Percentiles rank a stretch among this genome's conserved stretches.
Evolutionary conservation across 1,140 invertebrate genomes (phyloP).

Genomic region (Lethocerus indicus): DNA sequence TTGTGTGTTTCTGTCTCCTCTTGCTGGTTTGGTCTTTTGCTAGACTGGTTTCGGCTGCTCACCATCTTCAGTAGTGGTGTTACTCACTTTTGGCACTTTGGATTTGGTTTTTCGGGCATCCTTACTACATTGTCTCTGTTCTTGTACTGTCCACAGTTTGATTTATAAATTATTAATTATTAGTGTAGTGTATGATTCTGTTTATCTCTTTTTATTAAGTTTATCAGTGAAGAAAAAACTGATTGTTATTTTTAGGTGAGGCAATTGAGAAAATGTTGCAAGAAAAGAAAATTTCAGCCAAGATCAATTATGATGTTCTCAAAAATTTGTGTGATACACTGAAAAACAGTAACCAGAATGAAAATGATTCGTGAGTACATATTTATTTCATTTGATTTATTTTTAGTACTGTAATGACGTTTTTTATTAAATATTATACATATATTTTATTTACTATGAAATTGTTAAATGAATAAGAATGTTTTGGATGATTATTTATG

Average conservation of each 20-base stretch:
- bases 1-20: too few relatives aligned
- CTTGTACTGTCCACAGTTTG: too few relatives aligned
- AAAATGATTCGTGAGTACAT: slow-evolving; percentile 4
- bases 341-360: slow-evolving; percentile 16
- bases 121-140: too few relatives aligned
- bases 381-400: not conserved
- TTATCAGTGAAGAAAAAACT: too few relatives aligned
- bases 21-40: too few relatives aligned
- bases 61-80: too few relatives aligned
- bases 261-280: slow-evolving; percentile 89
- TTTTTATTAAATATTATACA: not conserved
- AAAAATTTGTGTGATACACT: slow-evolving; percentile 55
- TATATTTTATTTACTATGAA: not conserved
- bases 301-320: slow-evolving; percentile 96
- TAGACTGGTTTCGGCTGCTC: too few relatives aligned
- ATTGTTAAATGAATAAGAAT: not conserved
- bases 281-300: slow-evolving; percentile 87
- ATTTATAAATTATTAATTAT: not conserved
- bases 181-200: not conserved
- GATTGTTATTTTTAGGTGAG: slow-evolving; percentile 50
- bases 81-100: too few relatives aligned
- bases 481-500: not conserved
- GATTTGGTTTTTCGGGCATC: too few relatives aligned
- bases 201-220: slow-evolving; percentile 1
- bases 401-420: not conserved